phyloP scores from a whole-genome alignment of 2,888 invertebrate genomes.

The Orchesellides sinensis region DNA sequence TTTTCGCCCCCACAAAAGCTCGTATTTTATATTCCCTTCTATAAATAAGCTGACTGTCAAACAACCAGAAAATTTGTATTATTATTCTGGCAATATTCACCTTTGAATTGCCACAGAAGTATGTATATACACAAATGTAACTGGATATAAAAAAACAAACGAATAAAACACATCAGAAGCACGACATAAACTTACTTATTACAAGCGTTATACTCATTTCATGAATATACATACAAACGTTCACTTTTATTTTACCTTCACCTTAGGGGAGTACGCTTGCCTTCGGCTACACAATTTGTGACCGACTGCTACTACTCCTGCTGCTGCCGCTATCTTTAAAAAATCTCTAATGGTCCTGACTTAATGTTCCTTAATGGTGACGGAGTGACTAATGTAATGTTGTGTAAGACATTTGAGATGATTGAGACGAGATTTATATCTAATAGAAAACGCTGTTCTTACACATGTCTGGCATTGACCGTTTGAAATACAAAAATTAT shows the following conservation, averaged over 20 bases:
- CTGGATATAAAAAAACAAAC: no score
- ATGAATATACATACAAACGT: neutral
- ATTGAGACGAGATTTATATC: constrained; percentile 55
- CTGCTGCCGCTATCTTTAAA: constrained; percentile 33
- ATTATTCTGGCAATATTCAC: no score
- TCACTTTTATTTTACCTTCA: neutral
- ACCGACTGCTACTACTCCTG: constrained; percentile 41
- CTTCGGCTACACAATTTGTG: constrained; percentile 42
- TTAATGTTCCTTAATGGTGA: constrained; percentile 58
- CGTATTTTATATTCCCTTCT: no score
- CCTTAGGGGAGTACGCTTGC: constrained; percentile 20
- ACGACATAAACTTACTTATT: neutral
- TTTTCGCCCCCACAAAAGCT: no score
- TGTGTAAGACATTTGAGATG: constrained; percentile 46
- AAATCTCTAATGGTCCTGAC: constrained; percentile 50
- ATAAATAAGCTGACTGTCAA: no score
- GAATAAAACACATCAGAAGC: neutral
- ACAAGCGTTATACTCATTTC: neutral
- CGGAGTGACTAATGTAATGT: constrained; percentile 61
- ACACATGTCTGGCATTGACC: neutral
- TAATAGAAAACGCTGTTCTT: constrained; percentile 23
- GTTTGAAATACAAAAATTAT: neutral
- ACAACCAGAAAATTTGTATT: no score
- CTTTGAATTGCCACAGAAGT: no score
- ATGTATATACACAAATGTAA: no score